These are phyloP conservation scores for Trachelus iudaicus DNA, from an alignment of 2,888 invertebrate genomes.

Conservation along the genomic window DNA sequence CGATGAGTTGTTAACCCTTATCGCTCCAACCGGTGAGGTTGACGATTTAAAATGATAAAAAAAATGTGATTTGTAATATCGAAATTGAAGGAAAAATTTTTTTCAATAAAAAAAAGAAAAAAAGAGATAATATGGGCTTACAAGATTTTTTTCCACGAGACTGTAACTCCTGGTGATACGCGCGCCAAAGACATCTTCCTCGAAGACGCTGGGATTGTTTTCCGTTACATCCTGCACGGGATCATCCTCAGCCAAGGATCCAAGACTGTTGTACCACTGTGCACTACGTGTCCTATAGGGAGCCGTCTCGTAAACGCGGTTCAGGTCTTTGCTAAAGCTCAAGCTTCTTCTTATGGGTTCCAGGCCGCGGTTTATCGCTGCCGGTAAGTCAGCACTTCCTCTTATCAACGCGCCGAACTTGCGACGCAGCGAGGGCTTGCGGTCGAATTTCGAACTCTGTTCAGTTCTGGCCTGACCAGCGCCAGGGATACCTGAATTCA, in stretches of 20 bases:
- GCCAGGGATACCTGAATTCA: not conserved
- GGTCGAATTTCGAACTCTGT: conserved; percentile 39
- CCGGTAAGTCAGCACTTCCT: conserved; percentile 56
- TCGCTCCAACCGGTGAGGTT: too few species aligned
- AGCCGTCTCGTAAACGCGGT: conserved; percentile 31
- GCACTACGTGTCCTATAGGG: conserved; percentile 45
- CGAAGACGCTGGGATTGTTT: conserved; percentile 17
- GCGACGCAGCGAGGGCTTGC: conserved; percentile 51
- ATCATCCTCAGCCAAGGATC: conserved; percentile 55
- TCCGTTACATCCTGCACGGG: conserved; percentile 32
- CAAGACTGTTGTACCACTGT: conserved; percentile 60
- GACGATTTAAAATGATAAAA: not conserved
- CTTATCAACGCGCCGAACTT: conserved; percentile 54
- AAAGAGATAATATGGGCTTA: conserved; percentile 39
- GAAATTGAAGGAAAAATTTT: not conserved
- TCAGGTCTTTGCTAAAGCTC: conserved; percentile 57
- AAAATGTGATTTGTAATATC: conserved; percentile 16
- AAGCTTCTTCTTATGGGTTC: conserved; percentile 56
- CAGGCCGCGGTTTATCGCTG: conserved; percentile 56
- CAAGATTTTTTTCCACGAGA: conserved; percentile 46
- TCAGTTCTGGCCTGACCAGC: not conserved
- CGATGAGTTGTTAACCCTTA: too few species aligned
- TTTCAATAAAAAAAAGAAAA: not conserved
- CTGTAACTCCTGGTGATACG: conserved; percentile 42
- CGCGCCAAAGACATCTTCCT: conserved; percentile 26